These are phyloP conservation scores for Orius insidiosus DNA, from an alignment of 1,140 invertebrate species.

Conservation along the genomic window DNA sequence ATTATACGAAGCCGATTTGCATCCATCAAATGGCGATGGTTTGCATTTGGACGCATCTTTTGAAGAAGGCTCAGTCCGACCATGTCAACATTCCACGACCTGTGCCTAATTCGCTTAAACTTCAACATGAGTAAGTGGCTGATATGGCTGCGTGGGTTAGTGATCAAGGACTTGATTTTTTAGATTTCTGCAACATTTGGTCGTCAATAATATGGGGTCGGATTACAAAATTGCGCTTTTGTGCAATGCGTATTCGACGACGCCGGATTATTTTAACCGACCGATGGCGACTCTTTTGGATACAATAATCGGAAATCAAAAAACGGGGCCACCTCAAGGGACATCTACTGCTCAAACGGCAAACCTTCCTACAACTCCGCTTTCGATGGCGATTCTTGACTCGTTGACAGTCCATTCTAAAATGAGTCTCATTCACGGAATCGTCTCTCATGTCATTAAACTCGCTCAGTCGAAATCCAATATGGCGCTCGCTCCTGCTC, in stretches of 20 bases:
- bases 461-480: slow-evolving; percentile 69
- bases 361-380: slow-evolving; percentile 53
- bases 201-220: slow-evolving; percentile 54
- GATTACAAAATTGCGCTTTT: slow-evolving; percentile 82
- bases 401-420: slow-evolving; percentile 82
- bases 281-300: slow-evolving; percentile 82
- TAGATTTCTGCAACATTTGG: slow-evolving; percentile 66
- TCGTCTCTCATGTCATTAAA: slow-evolving; percentile 76
- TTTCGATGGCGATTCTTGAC: slow-evolving; percentile 83
- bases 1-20: slow-evolving; percentile 67
- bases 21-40: slow-evolving; percentile 85
- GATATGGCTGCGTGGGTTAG: background rate
- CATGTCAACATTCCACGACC: slow-evolving; percentile 58
- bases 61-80: slow-evolving; percentile 79
- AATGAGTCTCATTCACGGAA: slow-evolving; percentile 93
- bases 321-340: slow-evolving; percentile 21
- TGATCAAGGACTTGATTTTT: slow-evolving; percentile 21
- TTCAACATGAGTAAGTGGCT: slow-evolving; percentile 57
- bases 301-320: slow-evolving; percentile 49
- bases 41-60: slow-evolving; percentile 90
- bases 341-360: slow-evolving; percentile 30
- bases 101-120: slow-evolving; percentile 64
- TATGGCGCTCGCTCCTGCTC: slow-evolving; percentile 64
- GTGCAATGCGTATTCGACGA: slow-evolving; percentile 87
- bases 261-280: slow-evolving; percentile 63